These are phyloP conservation scores for Drosophila prolongata DNA, from an alignment of 2,888 invertebrate species.

Conservation along the genomic window DNA sequence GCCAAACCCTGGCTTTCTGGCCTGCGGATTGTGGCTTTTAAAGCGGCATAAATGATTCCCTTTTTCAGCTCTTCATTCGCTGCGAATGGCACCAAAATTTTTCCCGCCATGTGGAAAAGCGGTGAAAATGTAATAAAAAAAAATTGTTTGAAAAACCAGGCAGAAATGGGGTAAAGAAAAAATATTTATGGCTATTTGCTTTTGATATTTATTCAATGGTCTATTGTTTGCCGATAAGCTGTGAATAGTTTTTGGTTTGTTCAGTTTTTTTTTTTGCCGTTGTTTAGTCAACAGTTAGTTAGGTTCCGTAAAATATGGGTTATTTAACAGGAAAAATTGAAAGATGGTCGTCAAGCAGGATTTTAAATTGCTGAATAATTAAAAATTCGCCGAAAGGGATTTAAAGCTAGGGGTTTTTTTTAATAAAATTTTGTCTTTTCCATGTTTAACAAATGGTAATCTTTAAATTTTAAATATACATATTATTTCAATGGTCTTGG, in stretches of 20 bases:
- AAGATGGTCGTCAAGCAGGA: background rate
- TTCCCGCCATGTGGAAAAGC: conserved; percentile 60
- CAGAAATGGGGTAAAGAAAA: conserved; percentile 47
- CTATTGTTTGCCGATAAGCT: conserved; percentile 75
- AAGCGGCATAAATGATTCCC: conserved; percentile 72
- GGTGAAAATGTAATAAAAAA: conserved; percentile 46
- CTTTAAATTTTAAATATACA: background rate
- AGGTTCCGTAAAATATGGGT: conserved; percentile 2
- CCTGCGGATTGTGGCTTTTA: conserved; percentile 71
- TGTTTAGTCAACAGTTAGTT: conserved; percentile 32
- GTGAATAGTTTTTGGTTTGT: conserved; percentile 62
- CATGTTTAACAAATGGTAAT: too few relatives aligned
- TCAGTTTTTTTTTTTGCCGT: background rate
- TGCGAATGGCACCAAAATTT: conserved; percentile 47
- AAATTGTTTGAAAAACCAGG: conserved; percentile 24
- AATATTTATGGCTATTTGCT: conserved; percentile 75
- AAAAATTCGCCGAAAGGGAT: background rate
- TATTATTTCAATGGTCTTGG: too few relatives aligned
- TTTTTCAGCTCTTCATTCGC: conserved; percentile 54
- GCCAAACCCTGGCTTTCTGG: conserved; percentile 22
- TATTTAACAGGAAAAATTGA: conserved; percentile 7
- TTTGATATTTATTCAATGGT: conserved; percentile 77
- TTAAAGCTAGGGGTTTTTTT: too few relatives aligned
- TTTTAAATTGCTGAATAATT: background rate
- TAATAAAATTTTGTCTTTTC: too few relatives aligned